These are phyloP conservation scores for Furcula furcula DNA, from an alignment of 2,888 invertebrate species.

Conservation along the genomic window DNA sequence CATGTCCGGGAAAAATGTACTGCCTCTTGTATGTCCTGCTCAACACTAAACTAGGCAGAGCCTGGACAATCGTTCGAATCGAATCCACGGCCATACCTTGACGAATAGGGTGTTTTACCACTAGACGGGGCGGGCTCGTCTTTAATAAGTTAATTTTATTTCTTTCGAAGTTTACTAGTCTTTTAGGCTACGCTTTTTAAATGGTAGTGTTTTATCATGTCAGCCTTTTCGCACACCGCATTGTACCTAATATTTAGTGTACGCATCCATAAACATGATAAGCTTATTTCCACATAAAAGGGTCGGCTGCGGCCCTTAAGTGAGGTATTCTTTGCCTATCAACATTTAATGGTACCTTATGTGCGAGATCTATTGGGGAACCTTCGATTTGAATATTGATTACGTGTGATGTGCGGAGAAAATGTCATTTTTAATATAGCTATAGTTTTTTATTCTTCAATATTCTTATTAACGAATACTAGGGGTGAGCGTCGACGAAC, in stretches of 20 bases:
- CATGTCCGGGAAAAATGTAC: too few relatives aligned
- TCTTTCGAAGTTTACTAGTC: too few relatives aligned
- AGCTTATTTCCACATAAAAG: slow-evolving; percentile 77
- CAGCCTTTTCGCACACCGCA: slow-evolving; percentile 55
- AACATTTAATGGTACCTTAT: slow-evolving; percentile 68
- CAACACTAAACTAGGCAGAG: too few relatives aligned
- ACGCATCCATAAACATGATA: slow-evolving; percentile 72
- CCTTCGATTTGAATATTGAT: slow-evolving; percentile 77
- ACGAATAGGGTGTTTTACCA: too few relatives aligned
- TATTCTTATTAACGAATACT: too few relatives aligned
- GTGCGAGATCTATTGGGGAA: slow-evolving; percentile 66
- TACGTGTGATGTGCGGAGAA: slow-evolving; percentile 44
- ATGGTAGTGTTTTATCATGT: slow-evolving; percentile 60
- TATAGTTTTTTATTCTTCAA: too few relatives aligned
- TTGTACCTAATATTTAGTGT: slow-evolving; percentile 57
- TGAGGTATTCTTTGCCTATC: slow-evolving; percentile 75
- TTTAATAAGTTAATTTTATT: too few relatives aligned
- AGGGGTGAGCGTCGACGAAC: too few relatives aligned
- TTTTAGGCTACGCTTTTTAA: slow-evolving; percentile 47
- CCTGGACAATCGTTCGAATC: too few relatives aligned
- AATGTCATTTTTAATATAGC: slow-evolving; percentile 53
- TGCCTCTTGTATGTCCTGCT: too few relatives aligned
- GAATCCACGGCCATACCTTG: too few relatives aligned
- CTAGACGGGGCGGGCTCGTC: too few relatives aligned
- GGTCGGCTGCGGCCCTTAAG: slow-evolving; percentile 66